Conservation (phyloP, 2,888 invertebrate species). For the Microplitis manilae region DNA sequence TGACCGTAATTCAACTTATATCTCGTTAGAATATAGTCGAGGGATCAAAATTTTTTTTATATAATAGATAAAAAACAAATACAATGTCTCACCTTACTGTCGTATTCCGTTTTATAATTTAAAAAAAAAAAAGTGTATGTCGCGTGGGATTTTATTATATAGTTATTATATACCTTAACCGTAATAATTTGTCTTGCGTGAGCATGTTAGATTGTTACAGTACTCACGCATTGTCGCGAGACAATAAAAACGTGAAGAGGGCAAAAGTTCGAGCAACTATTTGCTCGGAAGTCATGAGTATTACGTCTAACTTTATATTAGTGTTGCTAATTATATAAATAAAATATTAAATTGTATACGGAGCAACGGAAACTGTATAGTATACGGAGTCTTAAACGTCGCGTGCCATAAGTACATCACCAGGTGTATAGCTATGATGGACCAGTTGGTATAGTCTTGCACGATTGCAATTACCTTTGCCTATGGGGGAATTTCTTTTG, state of each 20-base stretch:
- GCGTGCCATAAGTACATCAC: slow-evolving; percentile 22
- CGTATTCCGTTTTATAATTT: slow-evolving; percentile 1
- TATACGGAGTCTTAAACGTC: slow-evolving; percentile 9
- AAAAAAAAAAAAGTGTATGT: background rate
- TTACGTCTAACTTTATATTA: background rate
- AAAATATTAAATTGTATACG: background rate
- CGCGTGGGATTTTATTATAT: slow-evolving; percentile 14
- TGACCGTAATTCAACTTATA: background rate
- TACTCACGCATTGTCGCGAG: slow-evolving; percentile 35
- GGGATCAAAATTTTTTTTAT: background rate
- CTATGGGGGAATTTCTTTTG: slow-evolving; percentile 12
- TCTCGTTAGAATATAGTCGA: slow-evolving; percentile 13
- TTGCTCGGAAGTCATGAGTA: background rate
- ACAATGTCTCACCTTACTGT: background rate
- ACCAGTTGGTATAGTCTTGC: slow-evolving; percentile 21
- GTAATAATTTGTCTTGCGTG: slow-evolving; percentile 38
- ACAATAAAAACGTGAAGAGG: slow-evolving; percentile 19
- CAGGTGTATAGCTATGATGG: slow-evolving; percentile 3
- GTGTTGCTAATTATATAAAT: background rate
- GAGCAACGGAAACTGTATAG: background rate
- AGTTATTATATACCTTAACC: slow-evolving; percentile 14
- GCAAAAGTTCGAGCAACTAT: slow-evolving; percentile 17
- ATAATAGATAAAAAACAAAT: slow-evolving; percentile 22
- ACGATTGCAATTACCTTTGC: slow-evolving; percentile 28
- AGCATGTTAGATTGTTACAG: slow-evolving; percentile 23